These are phyloP conservation scores for Agrilus biguttatus DNA, from an alignment of 2,888 invertebrate species.

Conservation along the genomic window DNA sequence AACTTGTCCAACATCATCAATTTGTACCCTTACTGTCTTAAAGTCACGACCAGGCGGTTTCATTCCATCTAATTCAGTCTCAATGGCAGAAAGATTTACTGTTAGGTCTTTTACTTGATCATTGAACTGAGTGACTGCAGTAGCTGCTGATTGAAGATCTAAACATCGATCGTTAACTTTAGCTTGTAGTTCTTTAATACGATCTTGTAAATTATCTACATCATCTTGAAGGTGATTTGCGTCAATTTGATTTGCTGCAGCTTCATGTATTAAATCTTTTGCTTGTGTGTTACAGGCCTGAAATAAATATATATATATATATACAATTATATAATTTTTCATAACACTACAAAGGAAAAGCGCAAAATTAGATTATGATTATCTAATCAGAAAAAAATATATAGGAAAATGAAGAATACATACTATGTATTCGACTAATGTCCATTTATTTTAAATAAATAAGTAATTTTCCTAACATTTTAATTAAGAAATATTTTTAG, in stretches of 20 bases:
- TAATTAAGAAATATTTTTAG: too few relatives aligned
- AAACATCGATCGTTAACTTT: constrained; percentile 66
- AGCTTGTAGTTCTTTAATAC: constrained; percentile 60
- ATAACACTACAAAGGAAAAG: too few relatives aligned
- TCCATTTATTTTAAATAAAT: too few relatives aligned
- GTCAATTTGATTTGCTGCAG: constrained; percentile 60
- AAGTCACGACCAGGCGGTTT: constrained; percentile 80
- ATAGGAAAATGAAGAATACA: too few relatives aligned
- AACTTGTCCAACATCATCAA: constrained; percentile 60
- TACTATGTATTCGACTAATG: too few relatives aligned
- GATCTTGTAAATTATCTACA: constrained; percentile 60
- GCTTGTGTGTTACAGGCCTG: constrained; percentile 38
- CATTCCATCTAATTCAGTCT: constrained; percentile 72
- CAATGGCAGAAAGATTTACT: constrained; percentile 63
- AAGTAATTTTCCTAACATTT: too few relatives aligned
- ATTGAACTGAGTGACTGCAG: constrained; percentile 75
- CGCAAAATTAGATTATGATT: background rate
- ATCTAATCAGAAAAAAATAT: background rate
- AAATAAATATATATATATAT: too few relatives aligned
- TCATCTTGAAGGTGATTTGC: constrained; percentile 66
- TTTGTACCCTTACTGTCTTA: constrained; percentile 66
- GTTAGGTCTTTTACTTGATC: constrained; percentile 70
- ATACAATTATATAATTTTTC: too few relatives aligned
- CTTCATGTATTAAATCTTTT: constrained; percentile 62
- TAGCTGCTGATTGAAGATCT: constrained; percentile 71